Base-by-base conservation (phyloP, 1,140 invertebrate species). In the Tenebrio molitor region DNA sequence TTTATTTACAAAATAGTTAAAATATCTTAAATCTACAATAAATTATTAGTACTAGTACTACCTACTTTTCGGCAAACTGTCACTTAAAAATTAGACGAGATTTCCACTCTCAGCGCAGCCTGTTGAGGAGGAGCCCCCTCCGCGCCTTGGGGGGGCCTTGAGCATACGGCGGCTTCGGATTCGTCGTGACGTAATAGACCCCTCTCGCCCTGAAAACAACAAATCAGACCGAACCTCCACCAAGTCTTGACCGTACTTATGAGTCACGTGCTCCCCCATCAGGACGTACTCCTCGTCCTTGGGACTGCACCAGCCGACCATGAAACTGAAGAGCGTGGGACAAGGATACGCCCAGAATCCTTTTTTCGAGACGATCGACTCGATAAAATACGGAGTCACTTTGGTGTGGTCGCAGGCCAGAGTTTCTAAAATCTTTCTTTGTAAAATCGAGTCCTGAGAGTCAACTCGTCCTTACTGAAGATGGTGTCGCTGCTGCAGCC, bases 341-440 rank as follows among this genome's bases (percentile, higher is more conserved):
- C 93, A 95, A 0, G 92, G 92, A 8, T 92, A 91, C 44, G 93
- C 91, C 90, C 91, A 95, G 80, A 95, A 95, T 36, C 93, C 93
- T 8, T 85, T 85, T 21, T 86, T 88, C 12, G 90, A 90, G 71
- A 91, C 92, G 75, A 95, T 94, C 1, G 93, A 94, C 79, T 95
- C 93, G 70, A 95, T 93, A 79, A 94, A 95, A 80, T 94, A 94
- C 6, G 93, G 93, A 1, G 93, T 94, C 19, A 94, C 93, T 87
- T 93, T 94, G 4, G 93, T 94, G 80, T 95, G 93, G 83, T 95
- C 93, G 83, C 93, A 95, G 14, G 93, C 92, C 68, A 95, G 83
- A 0, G 93, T 94, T 87, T 93, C 93, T 94, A 81, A 17, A 85
- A 86, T 64, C 42, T 73, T 39, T 29, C 7, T 29, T 41, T 36